phyloP scores from a whole-genome alignment of 2,888 invertebrate genomes.

The Melinaea menophilus region DNA sequence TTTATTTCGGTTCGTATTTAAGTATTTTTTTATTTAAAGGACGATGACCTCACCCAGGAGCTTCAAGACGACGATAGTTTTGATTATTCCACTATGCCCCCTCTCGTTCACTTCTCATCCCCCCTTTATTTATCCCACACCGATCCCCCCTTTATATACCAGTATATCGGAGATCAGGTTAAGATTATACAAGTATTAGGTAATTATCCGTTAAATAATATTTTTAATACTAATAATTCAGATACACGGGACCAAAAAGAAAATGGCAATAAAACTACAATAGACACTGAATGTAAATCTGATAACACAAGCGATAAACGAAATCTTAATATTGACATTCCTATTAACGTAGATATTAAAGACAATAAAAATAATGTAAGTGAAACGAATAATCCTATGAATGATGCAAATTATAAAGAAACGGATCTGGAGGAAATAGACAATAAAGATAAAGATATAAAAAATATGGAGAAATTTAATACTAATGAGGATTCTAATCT shows the following conservation, averaged over 20 bases:
- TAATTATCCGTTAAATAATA: slow-evolving; percentile 55
- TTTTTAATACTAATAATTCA: slow-evolving; percentile 47
- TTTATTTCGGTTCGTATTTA: slow-evolving; percentile 63
- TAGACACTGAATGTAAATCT: slow-evolving; percentile 10
- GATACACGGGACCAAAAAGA: slow-evolving; percentile 51
- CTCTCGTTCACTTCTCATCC: slow-evolving; percentile 59
- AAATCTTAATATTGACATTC: slow-evolving; percentile 3
- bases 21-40: slow-evolving; percentile 75
- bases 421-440: neutral
- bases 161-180: slow-evolving; percentile 67
- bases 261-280: slow-evolving; percentile 26
- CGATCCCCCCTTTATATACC: slow-evolving; percentile 68
- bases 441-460: slow-evolving; percentile 1
- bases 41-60: slow-evolving; percentile 74
- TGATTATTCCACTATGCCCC: slow-evolving; percentile 70
- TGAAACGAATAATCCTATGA: neutral
- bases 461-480: slow-evolving; percentile 13
- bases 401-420: neutral
- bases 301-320: neutral
- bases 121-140: slow-evolving; percentile 64
- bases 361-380: slow-evolving; percentile 4
- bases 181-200: slow-evolving; percentile 68
- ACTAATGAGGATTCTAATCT: slow-evolving; percentile 13
- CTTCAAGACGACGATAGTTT: slow-evolving; percentile 67
- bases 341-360: neutral